These are phyloP conservation scores for Hystrix brachyura DNA, from an alignment of 2,113 vertebrate species.

Conservation along the genomic window DNA sequence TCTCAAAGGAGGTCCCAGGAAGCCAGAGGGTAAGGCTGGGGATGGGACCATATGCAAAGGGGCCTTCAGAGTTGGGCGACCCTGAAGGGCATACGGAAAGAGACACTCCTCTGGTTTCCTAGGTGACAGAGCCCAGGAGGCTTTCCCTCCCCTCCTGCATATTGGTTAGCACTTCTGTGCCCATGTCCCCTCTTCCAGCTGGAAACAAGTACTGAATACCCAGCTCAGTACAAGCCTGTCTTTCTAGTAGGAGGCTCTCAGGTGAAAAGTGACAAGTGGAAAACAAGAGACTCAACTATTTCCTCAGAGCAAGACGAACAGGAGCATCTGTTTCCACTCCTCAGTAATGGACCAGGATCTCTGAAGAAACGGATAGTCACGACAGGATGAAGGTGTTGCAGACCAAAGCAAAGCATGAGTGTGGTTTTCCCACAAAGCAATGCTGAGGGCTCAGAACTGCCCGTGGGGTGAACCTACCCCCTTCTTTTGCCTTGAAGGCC, in stretches of 20 bases:
- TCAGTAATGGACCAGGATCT: background rate
- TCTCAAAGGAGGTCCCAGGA: fast-evolving
- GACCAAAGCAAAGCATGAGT: background rate
- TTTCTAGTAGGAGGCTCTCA: background rate
- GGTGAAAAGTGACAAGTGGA: background rate
- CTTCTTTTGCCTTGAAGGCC: background rate
- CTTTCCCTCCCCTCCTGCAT: no score
- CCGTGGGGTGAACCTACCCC: background rate
- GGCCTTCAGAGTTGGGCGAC: background rate
- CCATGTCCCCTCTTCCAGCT: background rate
- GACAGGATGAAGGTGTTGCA: fast-evolving
- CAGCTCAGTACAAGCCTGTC: background rate
- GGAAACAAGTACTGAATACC: fast-evolving
- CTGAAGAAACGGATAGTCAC: background rate
- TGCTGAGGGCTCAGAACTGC: no score
- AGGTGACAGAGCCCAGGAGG: background rate
- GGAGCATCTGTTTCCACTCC: background rate
- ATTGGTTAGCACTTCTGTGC: background rate
- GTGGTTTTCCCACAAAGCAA: background rate
- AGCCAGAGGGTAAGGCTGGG: background rate
- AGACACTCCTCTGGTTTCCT: background rate
- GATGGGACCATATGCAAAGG: background rate
- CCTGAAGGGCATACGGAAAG: background rate
- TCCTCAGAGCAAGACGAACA: background rate
- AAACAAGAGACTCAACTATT: background rate